A percentile compares a stretch with the other conserved stretches of the same genome.
phyloP scores from a whole-genome alignment of 1,140 invertebrate genomes.

The Wasmannia auropunctata region DNA sequence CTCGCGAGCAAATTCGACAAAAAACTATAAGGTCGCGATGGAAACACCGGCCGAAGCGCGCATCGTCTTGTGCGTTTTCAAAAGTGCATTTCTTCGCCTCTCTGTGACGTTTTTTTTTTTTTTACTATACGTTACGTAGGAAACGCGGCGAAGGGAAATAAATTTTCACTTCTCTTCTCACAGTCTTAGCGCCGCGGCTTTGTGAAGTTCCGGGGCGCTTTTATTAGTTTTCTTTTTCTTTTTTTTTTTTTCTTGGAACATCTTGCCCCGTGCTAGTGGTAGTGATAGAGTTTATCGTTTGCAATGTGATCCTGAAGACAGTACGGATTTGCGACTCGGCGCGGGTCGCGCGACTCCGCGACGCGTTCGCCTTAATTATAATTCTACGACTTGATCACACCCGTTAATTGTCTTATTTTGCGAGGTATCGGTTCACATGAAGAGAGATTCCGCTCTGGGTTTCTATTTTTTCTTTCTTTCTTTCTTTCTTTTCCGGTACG shows the following conservation, averaged over 20 bases:
- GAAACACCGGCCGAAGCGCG: constrained; percentile 58
- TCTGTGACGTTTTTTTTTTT: too few species aligned
- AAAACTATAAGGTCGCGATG: constrained; percentile 56
- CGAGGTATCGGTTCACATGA: constrained; percentile 72
- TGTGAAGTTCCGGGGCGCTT: not conserved
- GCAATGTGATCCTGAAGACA: constrained; percentile 30
- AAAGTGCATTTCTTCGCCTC: constrained; percentile 44
- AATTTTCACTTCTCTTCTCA: constrained; percentile 50
- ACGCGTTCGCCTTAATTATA: constrained; percentile 48
- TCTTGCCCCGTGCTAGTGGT: constrained; percentile 64
- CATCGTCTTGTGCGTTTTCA: constrained; percentile 59
- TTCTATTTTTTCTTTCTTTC: not conserved
- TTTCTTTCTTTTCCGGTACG: not conserved
- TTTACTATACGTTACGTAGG: constrained; percentile 16
- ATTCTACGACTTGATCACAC: constrained; percentile 45
- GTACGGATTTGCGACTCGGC: constrained; percentile 4
- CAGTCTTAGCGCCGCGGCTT: constrained; percentile 54
- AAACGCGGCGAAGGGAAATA: constrained; percentile 26
- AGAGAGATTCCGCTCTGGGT: constrained; percentile 30
- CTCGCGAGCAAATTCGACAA: constrained; percentile 59
- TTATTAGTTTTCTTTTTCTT: not conserved
- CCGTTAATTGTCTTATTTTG: constrained; percentile 74
- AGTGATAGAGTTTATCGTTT: constrained; percentile 35
- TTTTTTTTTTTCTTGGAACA: constrained; percentile 37
- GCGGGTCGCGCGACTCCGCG: constrained; percentile 15